These are phyloP conservation scores for Isichthys henryi DNA, from an alignment of 2,113 vertebrate genomes.

Conservation along the genomic window DNA sequence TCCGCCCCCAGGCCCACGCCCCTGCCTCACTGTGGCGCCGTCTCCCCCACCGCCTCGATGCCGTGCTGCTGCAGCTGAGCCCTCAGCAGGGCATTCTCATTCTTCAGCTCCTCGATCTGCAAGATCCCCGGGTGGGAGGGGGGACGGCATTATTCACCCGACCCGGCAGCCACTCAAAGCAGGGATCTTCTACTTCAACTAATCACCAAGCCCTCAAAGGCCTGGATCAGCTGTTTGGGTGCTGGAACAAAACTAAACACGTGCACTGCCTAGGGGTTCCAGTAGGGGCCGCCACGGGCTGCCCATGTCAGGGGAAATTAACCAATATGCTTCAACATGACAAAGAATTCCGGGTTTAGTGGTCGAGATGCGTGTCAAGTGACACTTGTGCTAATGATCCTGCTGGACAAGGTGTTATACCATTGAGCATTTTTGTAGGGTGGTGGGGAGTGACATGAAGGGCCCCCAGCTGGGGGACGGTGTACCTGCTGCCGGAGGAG, in stretches of 20 bases:
- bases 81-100: slow-evolving; percentile 72
- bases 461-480: no score
- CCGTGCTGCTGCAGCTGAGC: slow-evolving; percentile 77
- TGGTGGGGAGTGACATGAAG: neutral
- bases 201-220: neutral
- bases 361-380: neutral
- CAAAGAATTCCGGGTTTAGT: neutral
- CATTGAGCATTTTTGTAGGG: neutral
- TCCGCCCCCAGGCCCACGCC: neutral
- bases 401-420: neutral
- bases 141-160: neutral
- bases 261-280: neutral
- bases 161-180: neutral
- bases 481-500: slow-evolving; percentile 76
- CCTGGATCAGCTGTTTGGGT: no score
- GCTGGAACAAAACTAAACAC: neutral
- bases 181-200: neutral
- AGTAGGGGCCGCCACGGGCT: neutral
- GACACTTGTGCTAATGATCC: neutral
- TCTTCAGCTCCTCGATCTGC: slow-evolving; percentile 82
- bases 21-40: slow-evolving; percentile 58
- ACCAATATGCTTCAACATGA: neutral
- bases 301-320: neutral
- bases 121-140: neutral
- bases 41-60: slow-evolving; percentile 67